Percentiles rank a stretch among this genome's conserved stretches.
Evolutionary conservation across 2,113 vertebrate genomes (phyloP).

Genomic region (Centrocercus urophasianus): DNA sequence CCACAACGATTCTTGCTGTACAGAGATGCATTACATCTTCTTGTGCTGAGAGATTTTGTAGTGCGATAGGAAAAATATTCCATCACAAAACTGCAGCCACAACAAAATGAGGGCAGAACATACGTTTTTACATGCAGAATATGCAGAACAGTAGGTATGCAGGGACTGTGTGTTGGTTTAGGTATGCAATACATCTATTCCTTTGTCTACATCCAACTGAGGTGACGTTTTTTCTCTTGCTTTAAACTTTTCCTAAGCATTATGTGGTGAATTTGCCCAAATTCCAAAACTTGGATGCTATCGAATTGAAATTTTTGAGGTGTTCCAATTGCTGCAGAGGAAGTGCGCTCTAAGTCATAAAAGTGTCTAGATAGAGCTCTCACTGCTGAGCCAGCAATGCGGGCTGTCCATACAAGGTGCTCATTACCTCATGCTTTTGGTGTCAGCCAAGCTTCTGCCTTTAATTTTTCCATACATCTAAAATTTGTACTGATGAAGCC

Average conservation of each 20-base stretch:
- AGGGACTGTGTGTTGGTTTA: background rate
- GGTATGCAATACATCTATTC: background rate
- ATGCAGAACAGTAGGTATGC: background rate
- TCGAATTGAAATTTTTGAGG: background rate
- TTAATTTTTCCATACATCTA: background rate
- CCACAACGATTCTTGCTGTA: background rate
- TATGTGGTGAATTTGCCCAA: background rate
- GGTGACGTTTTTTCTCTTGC: background rate
- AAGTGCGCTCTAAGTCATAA: background rate
- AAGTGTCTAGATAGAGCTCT: background rate
- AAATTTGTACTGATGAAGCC: background rate
- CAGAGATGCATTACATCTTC: rapidly evolving
- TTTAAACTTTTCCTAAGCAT: background rate
- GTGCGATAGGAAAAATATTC: background rate
- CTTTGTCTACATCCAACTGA: background rate
- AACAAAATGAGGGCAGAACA: background rate
- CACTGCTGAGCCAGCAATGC: background rate
- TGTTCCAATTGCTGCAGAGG: background rate
- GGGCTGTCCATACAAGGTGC: background rate
- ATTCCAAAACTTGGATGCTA: background rate
- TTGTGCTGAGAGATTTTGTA: background rate
- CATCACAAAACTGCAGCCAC: rapidly evolving
- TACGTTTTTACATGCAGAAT: background rate
- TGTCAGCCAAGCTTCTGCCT: background rate
- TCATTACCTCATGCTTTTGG: background rate